phyloP scores from a whole-genome alignment of 1,140 invertebrate species.

The Neuroterus valhalla region DNA sequence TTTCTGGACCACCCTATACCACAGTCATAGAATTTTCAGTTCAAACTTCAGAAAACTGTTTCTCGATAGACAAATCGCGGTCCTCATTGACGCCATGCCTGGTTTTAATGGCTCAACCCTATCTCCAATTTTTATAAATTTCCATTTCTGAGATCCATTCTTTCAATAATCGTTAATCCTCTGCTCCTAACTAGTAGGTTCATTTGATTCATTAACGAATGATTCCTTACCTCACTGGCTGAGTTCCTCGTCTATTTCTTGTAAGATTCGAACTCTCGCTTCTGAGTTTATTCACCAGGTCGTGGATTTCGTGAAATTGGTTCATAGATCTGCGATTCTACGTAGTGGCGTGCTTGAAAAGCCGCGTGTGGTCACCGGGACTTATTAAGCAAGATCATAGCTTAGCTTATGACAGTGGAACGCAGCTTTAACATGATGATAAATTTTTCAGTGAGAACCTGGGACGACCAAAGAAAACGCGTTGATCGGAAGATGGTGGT shows the following conservation, averaged over 20 bases:
- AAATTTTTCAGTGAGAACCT: constrained; percentile 71
- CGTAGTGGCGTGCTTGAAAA: constrained; percentile 18
- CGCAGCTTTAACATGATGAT: constrained; percentile 67
- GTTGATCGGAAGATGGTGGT: constrained; percentile 72
- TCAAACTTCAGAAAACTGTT: no score
- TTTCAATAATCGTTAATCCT: constrained; percentile 18
- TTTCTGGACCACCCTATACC: no score
- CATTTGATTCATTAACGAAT: not conserved
- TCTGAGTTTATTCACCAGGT: constrained; percentile 18
- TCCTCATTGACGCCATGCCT: no score
- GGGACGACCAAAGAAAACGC: constrained; percentile 66
- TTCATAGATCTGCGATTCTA: not conserved
- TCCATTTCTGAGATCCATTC: not conserved
- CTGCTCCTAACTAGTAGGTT: not conserved
- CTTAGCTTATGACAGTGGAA: constrained; percentile 45
- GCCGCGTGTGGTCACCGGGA: constrained; percentile 41
- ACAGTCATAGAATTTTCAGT: no score
- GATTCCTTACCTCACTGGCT: not conserved
- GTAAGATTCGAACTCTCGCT: not conserved
- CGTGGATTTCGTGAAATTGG: constrained; percentile 26
- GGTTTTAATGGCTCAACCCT: no score
- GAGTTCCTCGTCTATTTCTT: constrained; percentile 7
- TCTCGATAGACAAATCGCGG: no score
- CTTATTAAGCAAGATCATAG: constrained; percentile 52
- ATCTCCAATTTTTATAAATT: not conserved